Conservation (phyloP, 64 coral and sea anemone genomes). For the Actinia equina region DNA sequence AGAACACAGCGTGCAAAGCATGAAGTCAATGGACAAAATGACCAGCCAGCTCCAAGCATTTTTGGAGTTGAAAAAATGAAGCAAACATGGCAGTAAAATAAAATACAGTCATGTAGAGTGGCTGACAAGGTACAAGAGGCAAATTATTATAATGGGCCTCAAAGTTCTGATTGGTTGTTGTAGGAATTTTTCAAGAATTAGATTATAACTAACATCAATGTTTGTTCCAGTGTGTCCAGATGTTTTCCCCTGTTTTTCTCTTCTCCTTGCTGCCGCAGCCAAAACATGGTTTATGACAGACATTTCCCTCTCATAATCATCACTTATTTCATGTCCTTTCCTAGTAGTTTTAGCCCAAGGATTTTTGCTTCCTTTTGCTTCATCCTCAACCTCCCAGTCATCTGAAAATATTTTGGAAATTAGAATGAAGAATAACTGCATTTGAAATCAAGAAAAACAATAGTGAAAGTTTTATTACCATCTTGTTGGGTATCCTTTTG, state of each 20-base stretch:
- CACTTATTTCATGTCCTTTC: constrained; percentile 85
- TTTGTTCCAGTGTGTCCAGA: background rate
- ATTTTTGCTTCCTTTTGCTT: background rate
- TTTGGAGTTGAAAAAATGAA: too few species aligned
- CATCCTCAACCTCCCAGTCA: constrained; percentile 61
- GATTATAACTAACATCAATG: background rate
- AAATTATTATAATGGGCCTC: too few species aligned
- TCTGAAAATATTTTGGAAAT: constrained; percentile 24
- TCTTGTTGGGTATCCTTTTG: background rate
- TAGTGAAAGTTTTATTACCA: too few species aligned
- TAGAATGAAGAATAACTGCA: background rate
- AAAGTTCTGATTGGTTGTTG: too few species aligned
- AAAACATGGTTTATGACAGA: constrained; percentile 76
- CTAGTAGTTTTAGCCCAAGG: constrained; percentile 12
- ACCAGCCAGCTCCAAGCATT: too few species aligned
- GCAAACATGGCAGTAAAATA: too few species aligned
- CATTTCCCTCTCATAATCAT: constrained; percentile 92
- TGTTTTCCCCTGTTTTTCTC: constrained; percentile 15
- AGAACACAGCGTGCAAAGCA: too few species aligned
- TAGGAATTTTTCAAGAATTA: too few species aligned
- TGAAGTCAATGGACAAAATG: too few species aligned
- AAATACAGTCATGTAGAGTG: too few species aligned
- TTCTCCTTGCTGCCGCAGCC: constrained; percentile 64
- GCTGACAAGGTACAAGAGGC: too few species aligned
- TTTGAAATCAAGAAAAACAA: too few species aligned